Percentiles rank a stretch among this genome's conserved stretches.
Conservation (phyloP, 1,140 invertebrate species). For the Helicoverpa zea region DNA sequence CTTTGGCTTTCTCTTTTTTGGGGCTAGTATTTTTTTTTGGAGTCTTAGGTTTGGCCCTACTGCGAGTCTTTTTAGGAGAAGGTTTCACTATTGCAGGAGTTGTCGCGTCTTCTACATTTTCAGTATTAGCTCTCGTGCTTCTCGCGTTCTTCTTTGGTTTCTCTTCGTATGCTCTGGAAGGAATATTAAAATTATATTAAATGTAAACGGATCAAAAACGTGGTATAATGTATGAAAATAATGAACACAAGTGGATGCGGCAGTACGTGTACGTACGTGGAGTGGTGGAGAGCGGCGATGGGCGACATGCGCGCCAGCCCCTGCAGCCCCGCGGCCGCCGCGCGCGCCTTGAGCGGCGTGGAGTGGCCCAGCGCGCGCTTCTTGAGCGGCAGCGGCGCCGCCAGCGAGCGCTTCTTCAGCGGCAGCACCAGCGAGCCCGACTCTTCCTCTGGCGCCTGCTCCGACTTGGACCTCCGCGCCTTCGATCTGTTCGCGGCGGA, state of each 20-base stretch:
- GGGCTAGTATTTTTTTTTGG: constrained; percentile 16
- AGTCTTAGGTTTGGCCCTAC: background rate
- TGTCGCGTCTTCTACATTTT: background rate
- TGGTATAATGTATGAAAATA: background rate
- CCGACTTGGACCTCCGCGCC: background rate
- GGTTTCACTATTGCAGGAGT: background rate
- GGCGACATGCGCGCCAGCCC: background rate
- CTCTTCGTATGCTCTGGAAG: background rate
- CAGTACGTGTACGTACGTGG: background rate
- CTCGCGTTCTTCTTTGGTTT: constrained; percentile 17
- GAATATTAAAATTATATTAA: background rate
- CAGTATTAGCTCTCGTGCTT: constrained; percentile 19
- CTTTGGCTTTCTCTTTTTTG: background rate
- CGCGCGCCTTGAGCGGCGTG: constrained; percentile 67
- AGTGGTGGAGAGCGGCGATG: constrained; percentile 67
- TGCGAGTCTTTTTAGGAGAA: constrained; percentile 51
- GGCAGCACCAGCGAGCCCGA: constrained; percentile 59
- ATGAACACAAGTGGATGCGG: too few species aligned
- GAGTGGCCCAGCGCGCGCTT: constrained; percentile 72
- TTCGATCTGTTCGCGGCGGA: background rate
- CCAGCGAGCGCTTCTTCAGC: constrained; percentile 73
- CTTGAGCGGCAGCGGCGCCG: constrained; percentile 65
- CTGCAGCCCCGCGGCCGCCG: too few species aligned
- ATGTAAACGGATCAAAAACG: background rate
- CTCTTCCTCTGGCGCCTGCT: background rate